Percentiles rank a stretch among this genome's conserved stretches.
phyloP scores from a whole-genome alignment of 2,888 invertebrate genomes.

The Sepioteuthis lessoniana region DNA sequence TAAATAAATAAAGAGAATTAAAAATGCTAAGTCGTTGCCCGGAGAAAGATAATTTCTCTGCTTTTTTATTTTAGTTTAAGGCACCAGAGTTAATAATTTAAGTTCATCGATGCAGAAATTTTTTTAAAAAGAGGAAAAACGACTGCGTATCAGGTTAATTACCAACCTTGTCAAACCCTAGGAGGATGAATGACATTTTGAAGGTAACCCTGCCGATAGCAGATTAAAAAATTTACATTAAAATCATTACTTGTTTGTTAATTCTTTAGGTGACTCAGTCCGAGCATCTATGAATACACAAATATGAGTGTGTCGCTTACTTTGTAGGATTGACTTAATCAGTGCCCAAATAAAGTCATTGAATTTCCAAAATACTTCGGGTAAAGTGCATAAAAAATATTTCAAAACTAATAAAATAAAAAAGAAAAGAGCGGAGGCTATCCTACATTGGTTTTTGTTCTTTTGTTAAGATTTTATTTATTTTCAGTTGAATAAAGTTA shows the following conservation, averaged over 20 bases:
- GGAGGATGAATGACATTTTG: not conserved
- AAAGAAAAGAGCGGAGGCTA: no score
- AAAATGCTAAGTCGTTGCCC: not conserved
- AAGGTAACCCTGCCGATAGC: not conserved
- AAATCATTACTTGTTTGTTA: not conserved
- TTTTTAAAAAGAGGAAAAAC: not conserved
- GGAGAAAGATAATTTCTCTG: not conserved
- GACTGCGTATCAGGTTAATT: not conserved
- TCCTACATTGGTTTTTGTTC: no score
- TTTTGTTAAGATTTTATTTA: no score
- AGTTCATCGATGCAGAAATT: not conserved
- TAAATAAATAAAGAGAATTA: not conserved
- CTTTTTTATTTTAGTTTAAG: not conserved
- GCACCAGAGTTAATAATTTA: not conserved
- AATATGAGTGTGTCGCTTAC: not conserved
- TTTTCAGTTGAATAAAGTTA: no score
- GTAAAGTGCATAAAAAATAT: no score
- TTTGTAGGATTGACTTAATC: no score
- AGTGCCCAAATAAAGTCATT: no score
- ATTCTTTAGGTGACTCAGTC: not conserved
- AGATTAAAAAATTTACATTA: not conserved
- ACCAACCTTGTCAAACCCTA: not conserved
- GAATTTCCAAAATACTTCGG: no score
- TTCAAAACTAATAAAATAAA: no score
- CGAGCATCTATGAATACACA: not conserved